Evolutionary conservation across 1,140 invertebrate species (phyloP).

Genomic region (Globodera rostochiensis): DNA sequence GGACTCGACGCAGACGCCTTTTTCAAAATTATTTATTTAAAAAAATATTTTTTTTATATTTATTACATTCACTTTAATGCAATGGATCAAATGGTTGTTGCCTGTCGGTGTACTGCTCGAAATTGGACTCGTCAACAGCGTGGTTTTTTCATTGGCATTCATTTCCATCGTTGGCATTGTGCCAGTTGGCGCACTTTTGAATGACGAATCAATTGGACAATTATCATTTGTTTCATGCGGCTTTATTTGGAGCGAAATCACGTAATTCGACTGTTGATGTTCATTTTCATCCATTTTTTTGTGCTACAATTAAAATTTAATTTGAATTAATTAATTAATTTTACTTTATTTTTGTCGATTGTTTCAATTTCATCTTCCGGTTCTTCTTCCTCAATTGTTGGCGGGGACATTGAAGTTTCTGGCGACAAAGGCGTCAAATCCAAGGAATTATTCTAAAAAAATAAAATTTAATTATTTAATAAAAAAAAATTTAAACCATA

Average conservation of each 20-base stretch:
- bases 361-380: background rate
- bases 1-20: background rate
- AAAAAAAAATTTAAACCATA: background rate
- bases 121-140: no score
- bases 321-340: background rate
- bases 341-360: background rate
- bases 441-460: background rate
- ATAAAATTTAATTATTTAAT: no score
- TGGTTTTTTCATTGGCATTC: no score
- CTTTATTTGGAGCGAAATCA: background rate
- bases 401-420: background rate
- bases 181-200: background rate
- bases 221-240: background rate
- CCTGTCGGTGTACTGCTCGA: no score
- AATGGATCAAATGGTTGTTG: background rate
- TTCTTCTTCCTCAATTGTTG: conserved; percentile 7
- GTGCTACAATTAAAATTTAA: background rate
- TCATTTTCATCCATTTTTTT: background rate
- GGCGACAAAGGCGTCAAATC: background rate
- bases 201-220: background rate
- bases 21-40: background rate
- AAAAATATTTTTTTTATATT: background rate
- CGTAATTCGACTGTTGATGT: background rate
- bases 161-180: background rate
- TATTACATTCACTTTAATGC: background rate